Percentiles rank a stretch among this genome's conserved stretches.
phyloP scores from a whole-genome alignment of 2,888 invertebrate species.

The Lasioglossum figueresi region DNA sequence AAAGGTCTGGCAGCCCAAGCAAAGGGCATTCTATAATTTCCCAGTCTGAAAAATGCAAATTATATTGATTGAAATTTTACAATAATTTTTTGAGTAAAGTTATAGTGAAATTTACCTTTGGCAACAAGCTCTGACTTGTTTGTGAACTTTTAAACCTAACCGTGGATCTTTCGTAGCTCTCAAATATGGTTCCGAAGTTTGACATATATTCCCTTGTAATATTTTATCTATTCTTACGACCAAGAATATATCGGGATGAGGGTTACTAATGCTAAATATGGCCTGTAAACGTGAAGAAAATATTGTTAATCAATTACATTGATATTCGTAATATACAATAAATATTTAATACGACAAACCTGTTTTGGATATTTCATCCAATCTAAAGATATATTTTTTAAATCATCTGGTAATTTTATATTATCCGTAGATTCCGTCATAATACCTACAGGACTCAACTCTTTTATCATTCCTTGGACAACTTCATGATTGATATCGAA shows the following conservation, averaged over 20 bases:
- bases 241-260: constrained; percentile 95
- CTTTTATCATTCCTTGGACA: constrained; percentile 86
- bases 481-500: constrained; percentile 93
- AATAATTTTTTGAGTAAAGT: constrained; percentile 9
- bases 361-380: constrained; percentile 90
- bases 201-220: constrained; percentile 93
- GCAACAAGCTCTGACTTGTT: constrained; percentile 91
- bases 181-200: constrained; percentile 94
- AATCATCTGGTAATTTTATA: constrained; percentile 86
- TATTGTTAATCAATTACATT: not conserved
- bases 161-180: constrained; percentile 92
- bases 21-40: constrained; percentile 97
- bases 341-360: constrained; percentile 79
- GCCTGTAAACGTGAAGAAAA: constrained; percentile 86
- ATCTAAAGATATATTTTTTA: constrained; percentile 89
- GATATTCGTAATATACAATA: not conserved
- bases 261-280: constrained; percentile 94
- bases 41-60: constrained; percentile 86
- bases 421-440: constrained; percentile 85
- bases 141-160: constrained; percentile 92
- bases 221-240: constrained; percentile 98
- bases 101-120: constrained; percentile 84
- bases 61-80: not conserved
- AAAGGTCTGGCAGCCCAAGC: constrained; percentile 98
- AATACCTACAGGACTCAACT: constrained; percentile 85